Base-by-base conservation (phyloP, 1,140 invertebrate species). In the Atta cephalotes region DNA sequence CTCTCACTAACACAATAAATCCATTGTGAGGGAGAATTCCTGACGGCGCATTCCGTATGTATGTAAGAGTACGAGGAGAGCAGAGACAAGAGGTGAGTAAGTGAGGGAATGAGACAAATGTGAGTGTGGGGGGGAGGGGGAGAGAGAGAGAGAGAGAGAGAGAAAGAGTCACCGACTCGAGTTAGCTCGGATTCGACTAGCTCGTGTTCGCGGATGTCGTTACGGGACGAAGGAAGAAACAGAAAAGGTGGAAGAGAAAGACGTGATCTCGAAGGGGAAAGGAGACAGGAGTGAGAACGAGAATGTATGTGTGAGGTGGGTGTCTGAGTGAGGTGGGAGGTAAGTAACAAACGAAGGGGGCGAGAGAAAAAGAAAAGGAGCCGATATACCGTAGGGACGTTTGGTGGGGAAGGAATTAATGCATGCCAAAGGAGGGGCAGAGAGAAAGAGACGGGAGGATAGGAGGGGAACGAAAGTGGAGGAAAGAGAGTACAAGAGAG, bases 11-110 rank as follows among this genome's bases (percentile, higher is more conserved):
- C 92, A 94, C 94, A 91, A 93, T 91, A 92, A 90, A 92, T 91
- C 93, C 93, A 94, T 94, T 94, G 93, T 94, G 92, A 92, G 92
- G 65, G 51, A 93, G 90, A 92, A 91, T 94, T 93, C 92, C 92
- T 92, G 90, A 89, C 92, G 89, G 92, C 92, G 89, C 92, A 92
- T 92, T 92, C 92, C 91, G 91, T 88, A 88, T 86, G 87, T 87
- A 89, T 90, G 89, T 88, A 85, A 91, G 80, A 72, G 85, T 78
- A 90, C 76, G 53, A 74, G 39, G 39, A 74, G 68, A 49, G 80
- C 5, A 16, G 45, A 45, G 28, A 9, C 31, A 51, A n/a, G 45
- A 35, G 45, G 3, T 14, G 65, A 68, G n/a, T 2, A 35, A 68
- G n/a, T 6, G 39, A 70, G 14, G 18, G 60, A 78, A 60, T 39